phyloP scores from a whole-genome alignment of 2,888 invertebrate genomes.

The Fissipunctia ypsillon region DNA sequence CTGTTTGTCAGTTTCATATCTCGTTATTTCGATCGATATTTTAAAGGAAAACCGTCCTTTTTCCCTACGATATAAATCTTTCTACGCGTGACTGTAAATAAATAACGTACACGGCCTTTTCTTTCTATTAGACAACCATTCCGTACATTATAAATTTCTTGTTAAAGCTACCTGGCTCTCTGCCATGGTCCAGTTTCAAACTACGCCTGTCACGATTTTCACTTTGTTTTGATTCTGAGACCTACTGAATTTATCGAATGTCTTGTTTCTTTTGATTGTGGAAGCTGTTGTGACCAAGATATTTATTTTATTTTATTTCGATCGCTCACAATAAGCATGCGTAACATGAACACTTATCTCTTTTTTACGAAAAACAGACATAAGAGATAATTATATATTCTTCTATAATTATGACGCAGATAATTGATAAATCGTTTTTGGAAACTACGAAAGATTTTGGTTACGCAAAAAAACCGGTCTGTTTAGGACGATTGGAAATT shows the following conservation, averaged over 20 bases:
- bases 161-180: constrained; percentile 39
- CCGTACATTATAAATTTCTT: constrained; percentile 43
- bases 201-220: constrained; percentile 4
- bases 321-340: too few relatives aligned
- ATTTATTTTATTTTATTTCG: too few relatives aligned
- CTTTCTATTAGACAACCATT: constrained; percentile 37
- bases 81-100: constrained; percentile 8
- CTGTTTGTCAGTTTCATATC: background rate
- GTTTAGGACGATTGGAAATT: too few relatives aligned
- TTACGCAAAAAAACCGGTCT: too few relatives aligned
- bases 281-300: too few relatives aligned
- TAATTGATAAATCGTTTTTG: too few relatives aligned
- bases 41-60: background rate
- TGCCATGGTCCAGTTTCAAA: constrained; percentile 36
- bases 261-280: background rate
- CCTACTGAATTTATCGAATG: constrained; percentile 21
- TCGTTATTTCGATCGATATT: background rate
- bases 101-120: constrained; percentile 25
- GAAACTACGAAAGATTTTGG: too few relatives aligned
- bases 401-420: too few relatives aligned
- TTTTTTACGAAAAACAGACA: too few relatives aligned
- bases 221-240: constrained; percentile 24
- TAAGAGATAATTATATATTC: too few relatives aligned
- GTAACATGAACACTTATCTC: too few relatives aligned
- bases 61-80: constrained; percentile 7